phyloP scores from a whole-genome alignment of 1,140 invertebrate species.

The Bombus fervidus region DNA sequence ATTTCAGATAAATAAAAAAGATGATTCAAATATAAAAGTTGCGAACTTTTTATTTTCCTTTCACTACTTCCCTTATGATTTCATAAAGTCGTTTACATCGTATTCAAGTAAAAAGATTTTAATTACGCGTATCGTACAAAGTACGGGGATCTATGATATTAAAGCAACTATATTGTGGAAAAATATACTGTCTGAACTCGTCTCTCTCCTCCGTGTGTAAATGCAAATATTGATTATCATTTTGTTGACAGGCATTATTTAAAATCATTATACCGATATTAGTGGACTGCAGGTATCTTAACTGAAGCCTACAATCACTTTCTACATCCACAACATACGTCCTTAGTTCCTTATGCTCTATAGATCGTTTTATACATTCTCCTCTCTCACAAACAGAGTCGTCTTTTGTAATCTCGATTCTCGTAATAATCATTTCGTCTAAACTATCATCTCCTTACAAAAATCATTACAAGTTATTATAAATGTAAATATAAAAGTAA shows the following conservation, averaged over 20 bases:
- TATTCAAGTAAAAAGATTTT: background rate
- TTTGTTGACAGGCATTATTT: background rate
- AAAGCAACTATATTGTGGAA: slow-evolving; percentile 42
- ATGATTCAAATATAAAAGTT: slow-evolving; percentile 59
- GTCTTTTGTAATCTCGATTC: background rate
- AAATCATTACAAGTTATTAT: background rate
- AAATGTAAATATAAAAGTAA: background rate
- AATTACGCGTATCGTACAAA: slow-evolving; percentile 49
- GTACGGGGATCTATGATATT: slow-evolving; percentile 58
- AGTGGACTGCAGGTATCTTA: background rate
- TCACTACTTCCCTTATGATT: background rate
- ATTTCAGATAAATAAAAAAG: slow-evolving; percentile 77
- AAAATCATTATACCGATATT: background rate
- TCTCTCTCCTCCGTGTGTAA: background rate
- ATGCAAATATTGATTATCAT: slow-evolving; percentile 26
- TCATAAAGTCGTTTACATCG: background rate
- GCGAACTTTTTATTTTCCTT: background rate
- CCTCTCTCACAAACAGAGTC: background rate
- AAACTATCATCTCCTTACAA: background rate
- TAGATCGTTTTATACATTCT: background rate
- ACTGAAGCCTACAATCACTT: background rate
- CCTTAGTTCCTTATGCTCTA: background rate
- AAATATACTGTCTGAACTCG: background rate
- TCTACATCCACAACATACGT: background rate
- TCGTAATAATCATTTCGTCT: background rate